Evolutionary conservation across 2,113 vertebrate species (phyloP).

Genomic region (Thomomys bottae): DNA sequence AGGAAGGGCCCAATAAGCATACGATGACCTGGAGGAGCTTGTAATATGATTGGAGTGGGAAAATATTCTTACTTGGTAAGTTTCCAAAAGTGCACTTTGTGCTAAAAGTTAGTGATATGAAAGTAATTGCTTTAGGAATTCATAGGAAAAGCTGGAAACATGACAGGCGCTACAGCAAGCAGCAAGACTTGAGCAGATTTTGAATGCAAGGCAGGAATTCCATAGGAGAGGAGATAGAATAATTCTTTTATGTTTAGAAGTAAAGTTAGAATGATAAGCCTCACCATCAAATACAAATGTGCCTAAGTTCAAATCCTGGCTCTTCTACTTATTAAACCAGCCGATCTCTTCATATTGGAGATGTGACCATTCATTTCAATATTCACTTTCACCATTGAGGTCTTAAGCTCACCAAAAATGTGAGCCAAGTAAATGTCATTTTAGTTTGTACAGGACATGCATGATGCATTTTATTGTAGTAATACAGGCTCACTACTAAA

Average conservation of each 20-base stretch:
- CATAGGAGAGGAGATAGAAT: background rate
- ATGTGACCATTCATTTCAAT: background rate
- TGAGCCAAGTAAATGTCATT: background rate
- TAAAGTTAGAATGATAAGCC: slow-evolving; percentile 7
- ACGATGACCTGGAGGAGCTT: background rate
- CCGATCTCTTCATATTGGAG: background rate
- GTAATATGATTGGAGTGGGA: background rate
- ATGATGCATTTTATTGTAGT: background rate
- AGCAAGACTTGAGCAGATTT: background rate
- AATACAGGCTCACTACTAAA: background rate
- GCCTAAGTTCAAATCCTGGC: background rate
- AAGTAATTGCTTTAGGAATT: slow-evolving; percentile 40
- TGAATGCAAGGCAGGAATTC: slow-evolving; percentile 28
- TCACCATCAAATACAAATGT: background rate
- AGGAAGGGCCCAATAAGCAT: background rate
- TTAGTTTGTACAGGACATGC: background rate
- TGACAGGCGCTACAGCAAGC: background rate
- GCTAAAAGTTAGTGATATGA: slow-evolving; percentile 14
- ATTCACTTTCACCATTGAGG: background rate
- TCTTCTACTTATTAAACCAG: background rate
- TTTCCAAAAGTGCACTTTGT: slow-evolving; percentile 8
- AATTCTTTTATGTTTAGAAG: background rate
- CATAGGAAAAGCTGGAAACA: slow-evolving; percentile 15
- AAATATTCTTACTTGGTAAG: background rate
- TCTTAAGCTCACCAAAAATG: background rate